These are phyloP conservation scores for Morus bassanus DNA, from an alignment of 2,797 vertebrate genomes.

Conservation along the genomic window DNA sequence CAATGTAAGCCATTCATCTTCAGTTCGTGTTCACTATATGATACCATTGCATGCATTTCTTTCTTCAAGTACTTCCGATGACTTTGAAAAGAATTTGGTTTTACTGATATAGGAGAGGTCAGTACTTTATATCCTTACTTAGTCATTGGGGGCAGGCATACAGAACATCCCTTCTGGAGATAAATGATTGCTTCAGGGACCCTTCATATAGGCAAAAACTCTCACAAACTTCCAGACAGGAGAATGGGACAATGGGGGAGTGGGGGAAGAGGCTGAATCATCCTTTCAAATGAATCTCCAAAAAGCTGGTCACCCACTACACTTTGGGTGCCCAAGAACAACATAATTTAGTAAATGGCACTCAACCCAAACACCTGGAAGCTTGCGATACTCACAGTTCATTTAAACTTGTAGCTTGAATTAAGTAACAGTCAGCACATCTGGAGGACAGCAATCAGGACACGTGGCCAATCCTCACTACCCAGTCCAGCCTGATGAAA, in stretches of 20 bases:
- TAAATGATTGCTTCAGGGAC: neutral
- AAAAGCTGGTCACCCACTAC: neutral
- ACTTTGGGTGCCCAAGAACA: neutral
- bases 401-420: neutral
- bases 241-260: neutral
- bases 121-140: neutral
- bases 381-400: neutral
- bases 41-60: neutral
- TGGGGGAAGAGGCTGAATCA: neutral
- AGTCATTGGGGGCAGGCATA: neutral
- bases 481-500: neutral
- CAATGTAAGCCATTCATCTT: neutral
- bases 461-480: neutral
- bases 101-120: neutral
- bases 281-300: neutral
- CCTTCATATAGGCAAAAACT: neutral
- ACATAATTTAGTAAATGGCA: neutral
- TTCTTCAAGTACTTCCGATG: neutral
- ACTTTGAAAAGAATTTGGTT: neutral
- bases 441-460: neutral
- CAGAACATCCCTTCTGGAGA: neutral
- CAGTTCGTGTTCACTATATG: fast-evolving
- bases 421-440: neutral
- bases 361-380: neutral
- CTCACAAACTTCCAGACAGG: neutral